These are phyloP conservation scores for Fulmarus glacialis DNA, from an alignment of 2,113 vertebrate species.

Conservation along the genomic window DNA sequence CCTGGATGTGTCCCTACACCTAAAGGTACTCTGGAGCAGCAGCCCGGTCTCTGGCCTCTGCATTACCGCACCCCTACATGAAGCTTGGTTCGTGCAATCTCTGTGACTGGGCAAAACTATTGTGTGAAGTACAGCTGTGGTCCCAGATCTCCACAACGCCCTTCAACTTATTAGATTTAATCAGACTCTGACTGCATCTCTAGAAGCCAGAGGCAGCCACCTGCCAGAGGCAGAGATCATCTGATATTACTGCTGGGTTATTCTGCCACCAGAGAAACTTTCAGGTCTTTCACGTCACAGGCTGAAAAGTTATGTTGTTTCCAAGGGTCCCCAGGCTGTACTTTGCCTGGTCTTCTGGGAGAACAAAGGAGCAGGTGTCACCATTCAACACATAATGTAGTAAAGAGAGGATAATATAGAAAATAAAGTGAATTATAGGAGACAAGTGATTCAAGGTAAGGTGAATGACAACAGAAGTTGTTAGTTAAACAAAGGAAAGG, in stretches of 20 bases:
- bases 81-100: neutral
- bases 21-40: neutral
- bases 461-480: neutral
- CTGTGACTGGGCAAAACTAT: neutral
- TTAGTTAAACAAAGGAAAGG: neutral
- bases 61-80: accelerated
- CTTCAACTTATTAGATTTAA: neutral
- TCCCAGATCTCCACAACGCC: accelerated
- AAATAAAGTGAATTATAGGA: neutral
- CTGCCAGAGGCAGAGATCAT: neutral
- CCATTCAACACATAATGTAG: neutral
- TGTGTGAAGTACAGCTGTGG: neutral
- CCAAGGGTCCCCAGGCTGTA: neutral
- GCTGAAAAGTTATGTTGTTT: neutral
- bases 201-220: neutral
- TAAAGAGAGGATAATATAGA: neutral
- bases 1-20: neutral
- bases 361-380: neutral
- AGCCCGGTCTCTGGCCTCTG: neutral
- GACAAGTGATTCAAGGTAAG: neutral
- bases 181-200: neutral
- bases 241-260: neutral
- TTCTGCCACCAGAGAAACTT: neutral
- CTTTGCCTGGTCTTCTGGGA: neutral
- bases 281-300: neutral